Evolutionary conservation across 1,140 invertebrate genomes (phyloP), one percentile per base, ranked within the genome.

Genomic region (Tribolium castaneum): DNA sequence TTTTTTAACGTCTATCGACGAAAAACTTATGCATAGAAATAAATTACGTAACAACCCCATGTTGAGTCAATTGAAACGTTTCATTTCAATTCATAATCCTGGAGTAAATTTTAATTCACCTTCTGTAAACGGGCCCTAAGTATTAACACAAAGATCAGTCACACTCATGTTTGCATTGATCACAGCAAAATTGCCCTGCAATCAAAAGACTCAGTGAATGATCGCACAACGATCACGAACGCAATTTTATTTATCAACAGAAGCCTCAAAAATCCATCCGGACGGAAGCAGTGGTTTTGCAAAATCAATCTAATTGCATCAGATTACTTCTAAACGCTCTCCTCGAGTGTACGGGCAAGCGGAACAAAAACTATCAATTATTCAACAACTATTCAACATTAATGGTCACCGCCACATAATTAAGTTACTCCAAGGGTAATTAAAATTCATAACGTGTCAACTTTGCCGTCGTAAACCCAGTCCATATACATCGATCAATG

Each of bases 251-350:
- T 62, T 62, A 10, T 16, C 3, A 30, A 54, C 22, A n/a, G 16
- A 62, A 62, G 34, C 56, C 56, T 62, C 9, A 7, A 62, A 62
- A 62, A 62, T n/a, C 12, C 56, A 22, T 30, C 56, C 56, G 56
- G 19, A 62, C 16, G 56, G 56, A 62, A 25, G 22, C 10, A 30
- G 56, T 30, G 56, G 56, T 62, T 54, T 30, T 30, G 52, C 52
- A 54, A 16, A 54, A 62, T n/a, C 16, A n/a, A 62, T 22, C 22
- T 22, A 25, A 62, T 25, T 62, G 56, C 56, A 25, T 62, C 56
- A 25, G 9, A 62, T 30, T n/a, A 30, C 52, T 62, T 30, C 16
- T 30, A 30, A 30, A 30, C 25, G 25, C 25, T 30, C 25, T 30
- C 25, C 25, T 30, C 25, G 3, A 30, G 25, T 30, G 1, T 30